These are phyloP conservation scores for Sebastes diaconus DNA, from an alignment of 2,797 vertebrate species.

Conservation along the genomic window DNA sequence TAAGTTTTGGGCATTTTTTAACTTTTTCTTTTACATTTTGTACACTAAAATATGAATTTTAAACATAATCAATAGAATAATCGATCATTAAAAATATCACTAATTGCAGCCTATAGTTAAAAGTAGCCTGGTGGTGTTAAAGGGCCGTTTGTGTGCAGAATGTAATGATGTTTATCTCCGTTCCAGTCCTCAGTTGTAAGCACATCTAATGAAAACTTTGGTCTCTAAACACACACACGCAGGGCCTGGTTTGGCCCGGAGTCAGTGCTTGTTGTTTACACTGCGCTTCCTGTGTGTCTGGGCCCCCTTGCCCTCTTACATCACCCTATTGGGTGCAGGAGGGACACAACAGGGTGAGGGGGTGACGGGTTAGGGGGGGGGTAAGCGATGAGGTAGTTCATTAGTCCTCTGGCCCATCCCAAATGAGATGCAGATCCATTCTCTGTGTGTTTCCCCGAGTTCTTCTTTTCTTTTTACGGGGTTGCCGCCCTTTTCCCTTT, in stretches of 20 bases:
- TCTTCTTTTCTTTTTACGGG: conserved; percentile 34
- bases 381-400: conserved; percentile 80
- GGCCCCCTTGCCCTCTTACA: conserved; percentile 75
- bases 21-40: background rate
- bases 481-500: conserved; percentile 54
- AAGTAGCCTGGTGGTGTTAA: background rate
- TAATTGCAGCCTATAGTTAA: background rate
- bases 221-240: conserved; percentile 36
- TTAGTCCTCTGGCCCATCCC: conserved; percentile 61
- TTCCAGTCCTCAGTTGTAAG: background rate
- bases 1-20: background rate
- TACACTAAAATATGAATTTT: background rate
- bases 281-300: conserved; percentile 82
- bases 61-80: background rate
- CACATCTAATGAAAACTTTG: conserved; percentile 45
- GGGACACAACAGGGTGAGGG: conserved; percentile 65
- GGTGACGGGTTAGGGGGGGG: conserved; percentile 41
- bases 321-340: conserved; percentile 73
- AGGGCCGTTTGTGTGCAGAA: background rate
- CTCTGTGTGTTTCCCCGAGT: conserved; percentile 54
- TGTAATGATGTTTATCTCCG: background rate
- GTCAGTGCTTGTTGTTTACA: conserved; percentile 78
- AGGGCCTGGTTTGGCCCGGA: conserved; percentile 38
- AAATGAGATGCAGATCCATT: conserved; percentile 79
- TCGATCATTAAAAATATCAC: rapidly evolving